phyloP scores from a whole-genome alignment of 2,888 invertebrate genomes.

The Lomographa bimaculata region DNA sequence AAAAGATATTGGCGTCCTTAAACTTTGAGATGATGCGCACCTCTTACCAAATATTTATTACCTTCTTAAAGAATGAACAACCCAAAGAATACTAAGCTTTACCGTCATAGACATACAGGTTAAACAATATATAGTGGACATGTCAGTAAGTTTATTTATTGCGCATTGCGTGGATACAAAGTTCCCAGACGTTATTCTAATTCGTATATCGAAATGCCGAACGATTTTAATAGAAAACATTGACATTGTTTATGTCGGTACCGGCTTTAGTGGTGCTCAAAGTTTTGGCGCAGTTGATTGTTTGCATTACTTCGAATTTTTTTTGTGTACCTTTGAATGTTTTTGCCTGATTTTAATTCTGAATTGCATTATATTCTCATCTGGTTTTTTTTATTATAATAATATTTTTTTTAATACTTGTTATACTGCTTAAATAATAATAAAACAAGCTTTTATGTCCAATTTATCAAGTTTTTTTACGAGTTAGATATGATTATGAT shows the following conservation, averaged over 20 bases:
- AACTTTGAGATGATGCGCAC: constrained; percentile 59
- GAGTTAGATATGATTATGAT: too few relatives aligned
- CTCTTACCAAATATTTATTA: constrained; percentile 51
- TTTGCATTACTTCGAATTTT: neutral
- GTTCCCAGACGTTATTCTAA: constrained; percentile 75
- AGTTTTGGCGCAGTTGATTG: constrained; percentile 46
- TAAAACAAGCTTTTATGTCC: too few relatives aligned
- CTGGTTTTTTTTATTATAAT: too few relatives aligned
- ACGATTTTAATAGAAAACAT: constrained; percentile 77
- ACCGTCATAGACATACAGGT: constrained; percentile 34
- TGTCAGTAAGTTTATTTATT: constrained; percentile 67
- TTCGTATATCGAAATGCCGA: constrained; percentile 76
- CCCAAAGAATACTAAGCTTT: constrained; percentile 45
- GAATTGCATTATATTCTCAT: too few relatives aligned
- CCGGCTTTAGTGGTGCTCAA: constrained; percentile 61
- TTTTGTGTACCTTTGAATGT: neutral
- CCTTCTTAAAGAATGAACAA: constrained; percentile 6
- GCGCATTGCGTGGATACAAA: constrained; percentile 63
- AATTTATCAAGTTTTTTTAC: too few relatives aligned
- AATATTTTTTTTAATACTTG: too few relatives aligned
- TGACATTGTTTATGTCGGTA: constrained; percentile 80
- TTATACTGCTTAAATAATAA: too few relatives aligned
- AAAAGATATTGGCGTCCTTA: constrained; percentile 52
- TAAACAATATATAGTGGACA: constrained; percentile 36
- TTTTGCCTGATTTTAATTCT: too few relatives aligned